Base-by-base conservation (phyloP, 2,888 invertebrate species). In the Xanthostigma xanthostigma region DNA sequence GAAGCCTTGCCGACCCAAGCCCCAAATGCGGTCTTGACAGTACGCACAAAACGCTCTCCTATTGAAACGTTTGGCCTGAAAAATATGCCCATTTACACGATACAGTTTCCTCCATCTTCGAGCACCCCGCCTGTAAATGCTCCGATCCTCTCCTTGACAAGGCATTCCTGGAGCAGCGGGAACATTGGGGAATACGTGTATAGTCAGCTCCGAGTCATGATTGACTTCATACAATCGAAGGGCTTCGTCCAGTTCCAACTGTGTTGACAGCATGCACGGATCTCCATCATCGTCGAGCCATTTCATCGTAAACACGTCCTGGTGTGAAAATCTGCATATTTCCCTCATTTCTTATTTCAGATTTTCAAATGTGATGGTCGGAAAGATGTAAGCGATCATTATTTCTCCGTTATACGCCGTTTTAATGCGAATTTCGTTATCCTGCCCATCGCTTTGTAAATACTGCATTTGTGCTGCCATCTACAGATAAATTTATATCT, bases 201-300 rank as follows among this genome's bases (percentile, higher is more conserved):
- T 87, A 61, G 90, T 89, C 59, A 99, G 78, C 72, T 98, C 97
- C 35, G 94, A 89, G 67, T 97, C 96, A 64, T 92, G 85, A 69
- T 96, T 96, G 57, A 93, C 72, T 71, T 96, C 95, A 66, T 95
- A 94, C 54, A 98, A 74, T 55, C 97, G 75, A 59, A 98, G 76
- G 12, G 97, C 97, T 71, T 99, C 98, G 61, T 94, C 88, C 58
- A 99, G 72, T 70, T 98, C 98, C 68, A 89, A 77, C 71, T 97
- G 95, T 4, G 92, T 89, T 10, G 93, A 92, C 62, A 99, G 89
- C 14, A 91, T 94, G 67, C 97, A 97, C 0, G 98, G 97, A 70
- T 99, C 98, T 40, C 96, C 95, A 73, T 99, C 98, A 66, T 98
- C 97, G 65, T 98, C 98, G 55, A 99, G 90, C 97, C 97, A 98